A percentile compares a stretch with the other conserved stretches of the same genome.
These are phyloP conservation scores for Aphaenogaster rudis DNA, from an alignment of 1,140 invertebrate genomes.

Conservation along the genomic window DNA sequence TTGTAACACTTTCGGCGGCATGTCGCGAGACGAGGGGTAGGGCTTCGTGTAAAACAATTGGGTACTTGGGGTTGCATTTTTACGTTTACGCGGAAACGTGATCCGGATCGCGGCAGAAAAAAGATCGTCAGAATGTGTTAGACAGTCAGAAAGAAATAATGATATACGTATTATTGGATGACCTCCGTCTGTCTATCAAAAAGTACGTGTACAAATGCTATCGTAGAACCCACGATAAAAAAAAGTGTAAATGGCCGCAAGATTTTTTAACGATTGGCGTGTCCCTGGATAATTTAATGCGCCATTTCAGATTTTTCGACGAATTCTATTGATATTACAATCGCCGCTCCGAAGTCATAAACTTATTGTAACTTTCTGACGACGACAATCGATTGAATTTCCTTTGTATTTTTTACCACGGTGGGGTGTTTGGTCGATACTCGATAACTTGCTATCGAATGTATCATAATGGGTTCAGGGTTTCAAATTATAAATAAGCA, in stretches of 20 bases:
- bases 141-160: constrained; percentile 10
- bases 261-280: constrained; percentile 11
- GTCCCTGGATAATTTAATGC: constrained; percentile 12
- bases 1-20: constrained; percentile 36
- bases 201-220: neutral
- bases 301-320: constrained; percentile 13
- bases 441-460: constrained; percentile 1
- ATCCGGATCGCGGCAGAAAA: neutral
- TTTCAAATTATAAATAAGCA: neutral
- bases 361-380: neutral
- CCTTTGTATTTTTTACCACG: constrained; percentile 2
- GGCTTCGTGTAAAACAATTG: constrained; percentile 47
- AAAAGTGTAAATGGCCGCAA: neutral
- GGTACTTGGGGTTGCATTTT: constrained; percentile 21
- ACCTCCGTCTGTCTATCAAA: constrained; percentile 22
- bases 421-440: constrained; percentile 24
- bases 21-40: constrained; percentile 6
- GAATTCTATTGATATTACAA: neutral
- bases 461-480: neutral
- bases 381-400: neutral
- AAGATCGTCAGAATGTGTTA: neutral
- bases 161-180: neutral
- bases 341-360: neutral
- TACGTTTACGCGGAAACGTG: constrained; percentile 5
- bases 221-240: neutral